These are phyloP conservation scores for Trachemys scripta DNA, from an alignment of 2,113 vertebrate genomes.

Conservation along the genomic window DNA sequence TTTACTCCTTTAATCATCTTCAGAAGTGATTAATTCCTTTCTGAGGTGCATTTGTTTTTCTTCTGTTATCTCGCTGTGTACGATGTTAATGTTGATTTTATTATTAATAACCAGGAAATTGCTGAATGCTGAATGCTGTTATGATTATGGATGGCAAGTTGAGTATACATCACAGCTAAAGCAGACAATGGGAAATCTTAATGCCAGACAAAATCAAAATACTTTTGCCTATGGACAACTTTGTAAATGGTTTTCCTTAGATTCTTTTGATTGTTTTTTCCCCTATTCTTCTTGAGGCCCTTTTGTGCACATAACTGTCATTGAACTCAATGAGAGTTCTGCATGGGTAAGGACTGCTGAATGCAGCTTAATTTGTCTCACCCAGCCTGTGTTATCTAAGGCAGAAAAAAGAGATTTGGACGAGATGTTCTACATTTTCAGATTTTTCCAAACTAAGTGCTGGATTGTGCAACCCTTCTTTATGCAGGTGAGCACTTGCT, in stretches of 20 bases:
- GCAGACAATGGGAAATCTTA: background rate
- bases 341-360: background rate
- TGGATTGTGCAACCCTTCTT: background rate
- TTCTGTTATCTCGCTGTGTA: conserved; percentile 35
- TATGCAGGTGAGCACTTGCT: background rate
- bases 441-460: background rate
- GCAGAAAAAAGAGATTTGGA: background rate
- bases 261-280: background rate
- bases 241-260: background rate
- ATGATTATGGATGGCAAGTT: background rate
- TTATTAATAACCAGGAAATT: conserved; percentile 46
- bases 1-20: conserved; percentile 61
- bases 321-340: background rate
- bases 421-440: background rate
- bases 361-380: background rate
- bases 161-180: conserved; percentile 10
- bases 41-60: conserved; percentile 37
- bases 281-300: background rate
- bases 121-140: conserved; percentile 6
- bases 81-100: conserved; percentile 41
- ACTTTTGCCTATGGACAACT: background rate
- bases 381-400: background rate
- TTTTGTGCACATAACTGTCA: background rate
- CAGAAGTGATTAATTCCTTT: conserved; percentile 60
- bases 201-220: background rate